Evolutionary conservation across 1,140 invertebrate species (phyloP).

Genomic region (Hypothenemus hampei): DNA sequence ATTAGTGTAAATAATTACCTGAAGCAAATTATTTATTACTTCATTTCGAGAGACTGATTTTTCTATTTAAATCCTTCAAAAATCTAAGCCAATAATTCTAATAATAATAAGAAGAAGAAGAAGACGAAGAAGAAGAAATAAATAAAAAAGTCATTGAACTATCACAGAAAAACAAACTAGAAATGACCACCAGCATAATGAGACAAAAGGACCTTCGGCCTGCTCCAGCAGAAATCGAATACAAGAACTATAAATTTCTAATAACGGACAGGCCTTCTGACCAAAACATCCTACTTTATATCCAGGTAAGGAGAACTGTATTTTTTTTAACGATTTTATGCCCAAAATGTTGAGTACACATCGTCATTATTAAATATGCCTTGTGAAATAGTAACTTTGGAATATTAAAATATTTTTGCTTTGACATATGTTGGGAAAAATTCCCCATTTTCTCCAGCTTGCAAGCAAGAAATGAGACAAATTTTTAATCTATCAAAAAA

Average conservation of each 20-base stretch:
- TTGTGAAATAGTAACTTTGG: constrained; percentile 15
- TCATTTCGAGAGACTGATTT: constrained; percentile 20
- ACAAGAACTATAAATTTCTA: constrained; percentile 80
- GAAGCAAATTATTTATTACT: constrained; percentile 15
- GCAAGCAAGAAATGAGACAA: too few species aligned
- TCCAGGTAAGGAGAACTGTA: constrained; percentile 58
- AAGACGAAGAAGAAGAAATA: too few species aligned
- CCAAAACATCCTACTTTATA: constrained; percentile 71
- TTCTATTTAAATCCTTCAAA: constrained; percentile 14
- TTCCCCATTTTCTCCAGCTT: too few species aligned
- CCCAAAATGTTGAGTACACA: constrained; percentile 17
- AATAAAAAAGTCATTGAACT: constrained; percentile 13
- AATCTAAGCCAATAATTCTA: constrained; percentile 16
- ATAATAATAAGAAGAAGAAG: constrained; percentile 12
- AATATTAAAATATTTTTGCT: too few species aligned
- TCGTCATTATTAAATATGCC: not conserved
- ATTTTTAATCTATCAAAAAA: too few species aligned
- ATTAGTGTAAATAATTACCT: constrained; percentile 29
- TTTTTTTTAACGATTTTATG: not conserved
- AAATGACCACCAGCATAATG: constrained; percentile 51
- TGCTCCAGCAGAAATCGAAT: constrained; percentile 77
- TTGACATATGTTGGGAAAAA: too few species aligned
- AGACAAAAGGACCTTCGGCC: constrained; percentile 84
- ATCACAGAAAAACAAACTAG: constrained; percentile 10
- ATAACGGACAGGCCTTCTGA: constrained; percentile 86